Evolutionary conservation across 2,797 vertebrate species (phyloP).

Genomic region (Karalla daura): DNA sequence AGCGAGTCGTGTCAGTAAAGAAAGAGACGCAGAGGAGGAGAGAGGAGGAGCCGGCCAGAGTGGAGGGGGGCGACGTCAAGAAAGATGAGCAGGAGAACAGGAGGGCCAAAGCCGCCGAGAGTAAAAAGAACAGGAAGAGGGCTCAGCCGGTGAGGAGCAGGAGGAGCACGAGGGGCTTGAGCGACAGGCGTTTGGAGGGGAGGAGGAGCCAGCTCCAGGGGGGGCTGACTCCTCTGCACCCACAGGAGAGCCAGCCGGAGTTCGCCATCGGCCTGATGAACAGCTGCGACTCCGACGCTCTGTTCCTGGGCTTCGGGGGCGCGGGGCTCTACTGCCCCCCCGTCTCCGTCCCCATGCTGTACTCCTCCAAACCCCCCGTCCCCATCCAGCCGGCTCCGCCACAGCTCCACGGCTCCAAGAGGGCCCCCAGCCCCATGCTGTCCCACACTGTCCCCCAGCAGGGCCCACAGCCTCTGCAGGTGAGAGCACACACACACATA

Average conservation of each 20-base stretch:
- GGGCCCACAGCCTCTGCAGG: constrained; percentile 65
- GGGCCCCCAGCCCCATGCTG: constrained; percentile 51
- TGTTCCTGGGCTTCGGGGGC: constrained; percentile 53
- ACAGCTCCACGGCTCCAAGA: constrained; percentile 61
- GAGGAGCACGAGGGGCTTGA: constrained; percentile 36
- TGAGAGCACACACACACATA: constrained; percentile 43
- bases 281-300: constrained; percentile 64
- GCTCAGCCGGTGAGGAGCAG: constrained; percentile 50
- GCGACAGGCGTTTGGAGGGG: constrained; percentile 25
- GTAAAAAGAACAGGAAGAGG: constrained; percentile 60
- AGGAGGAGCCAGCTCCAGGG: constrained; percentile 36
- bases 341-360: constrained; percentile 44
- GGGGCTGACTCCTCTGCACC: constrained; percentile 10
- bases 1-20: constrained; percentile 50
- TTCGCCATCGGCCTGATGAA: constrained; percentile 48
- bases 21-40: constrained; percentile 59
- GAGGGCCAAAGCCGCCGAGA: constrained; percentile 55
- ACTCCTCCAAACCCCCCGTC: constrained; percentile 50
- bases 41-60: constrained; percentile 57
- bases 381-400: constrained; percentile 48
- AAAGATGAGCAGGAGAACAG: constrained; percentile 58
- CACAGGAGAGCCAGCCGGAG: constrained; percentile 50
- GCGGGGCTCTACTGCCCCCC: constrained; percentile 49
- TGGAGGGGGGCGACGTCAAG: constrained; percentile 38
- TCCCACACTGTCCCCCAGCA: constrained; percentile 48